Conservation (phyloP, 2,113 vertebrate genomes). For the Macaca mulatta region DNA sequence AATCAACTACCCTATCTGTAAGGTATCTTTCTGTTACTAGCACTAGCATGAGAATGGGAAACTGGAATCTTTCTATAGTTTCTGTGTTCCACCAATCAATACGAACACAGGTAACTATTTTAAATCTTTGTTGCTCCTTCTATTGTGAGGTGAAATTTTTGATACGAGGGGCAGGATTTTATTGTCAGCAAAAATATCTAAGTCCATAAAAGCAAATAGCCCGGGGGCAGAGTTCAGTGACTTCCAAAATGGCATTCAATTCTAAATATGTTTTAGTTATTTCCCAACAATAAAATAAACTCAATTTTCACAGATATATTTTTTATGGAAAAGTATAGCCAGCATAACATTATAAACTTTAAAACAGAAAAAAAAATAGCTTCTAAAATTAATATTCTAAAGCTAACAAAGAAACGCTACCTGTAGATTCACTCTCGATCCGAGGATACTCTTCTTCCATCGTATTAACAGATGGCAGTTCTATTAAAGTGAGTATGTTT, state of each 20-base stretch:
- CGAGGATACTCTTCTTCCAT: slow-evolving; percentile 91
- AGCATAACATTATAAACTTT: background rate
- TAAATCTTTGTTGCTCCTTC: background rate
- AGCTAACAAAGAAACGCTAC: slow-evolving; percentile 79
- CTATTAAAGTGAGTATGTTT: slow-evolving; percentile 92
- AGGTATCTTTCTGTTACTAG: background rate
- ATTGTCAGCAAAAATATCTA: background rate
- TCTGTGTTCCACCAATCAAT: background rate
- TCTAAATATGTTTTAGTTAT: background rate
- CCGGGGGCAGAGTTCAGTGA: background rate
- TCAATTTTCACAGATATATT: background rate
- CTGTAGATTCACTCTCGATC: slow-evolving; percentile 95
- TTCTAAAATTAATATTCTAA: slow-evolving; percentile 9
- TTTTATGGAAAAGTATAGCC: background rate
- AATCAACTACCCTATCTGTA: background rate
- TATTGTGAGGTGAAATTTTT: background rate
- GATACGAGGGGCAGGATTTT: background rate
- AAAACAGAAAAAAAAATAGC: background rate
- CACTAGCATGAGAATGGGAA: background rate
- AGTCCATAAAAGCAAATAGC: background rate
- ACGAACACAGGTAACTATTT: background rate
- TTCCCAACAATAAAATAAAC: background rate
- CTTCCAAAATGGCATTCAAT: background rate
- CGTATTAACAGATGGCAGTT: slow-evolving; percentile 85
- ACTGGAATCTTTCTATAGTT: background rate